phyloP scores from a whole-genome alignment of 2,888 invertebrate species.

The Leptinotarsa rubiginosa region DNA sequence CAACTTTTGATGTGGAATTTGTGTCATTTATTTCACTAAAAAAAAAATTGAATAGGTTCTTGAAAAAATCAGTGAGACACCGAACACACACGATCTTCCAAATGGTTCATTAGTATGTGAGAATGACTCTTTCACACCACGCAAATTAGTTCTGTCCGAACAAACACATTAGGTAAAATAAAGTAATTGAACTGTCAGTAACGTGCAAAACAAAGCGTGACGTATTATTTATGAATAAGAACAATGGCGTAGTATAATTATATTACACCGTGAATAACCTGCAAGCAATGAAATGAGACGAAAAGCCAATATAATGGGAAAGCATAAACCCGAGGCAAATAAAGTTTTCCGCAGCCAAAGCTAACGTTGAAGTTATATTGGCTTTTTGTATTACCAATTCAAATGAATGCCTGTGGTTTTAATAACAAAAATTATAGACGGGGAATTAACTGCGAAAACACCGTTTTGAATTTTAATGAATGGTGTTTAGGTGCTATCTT shows the following conservation, averaged over 20 bases:
- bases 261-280: slow-evolving; percentile 6
- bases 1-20: too few species aligned
- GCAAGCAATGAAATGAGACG: slow-evolving; percentile 8
- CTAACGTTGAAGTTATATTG: slow-evolving; percentile 20
- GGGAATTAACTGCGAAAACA: slow-evolving; percentile 15
- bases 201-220: slow-evolving; percentile 6
- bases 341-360: slow-evolving; percentile 9
- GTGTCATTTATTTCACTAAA: too few species aligned
- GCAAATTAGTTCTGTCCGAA: not conserved
- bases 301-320: not conserved
- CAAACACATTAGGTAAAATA: not conserved
- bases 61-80: not conserved
- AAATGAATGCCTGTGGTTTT: slow-evolving; percentile 22
- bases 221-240: slow-evolving; percentile 16
- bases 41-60: not conserved
- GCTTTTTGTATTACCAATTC: slow-evolving; percentile 23
- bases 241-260: slow-evolving; percentile 13
- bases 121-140: slow-evolving; percentile 4
- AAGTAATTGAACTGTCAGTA: slow-evolving; percentile 10
- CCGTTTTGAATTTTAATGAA: not conserved
- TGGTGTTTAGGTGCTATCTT: not conserved
- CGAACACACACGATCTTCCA: not conserved
- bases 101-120: slow-evolving; percentile 10
- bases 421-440: slow-evolving; percentile 24
- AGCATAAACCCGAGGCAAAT: slow-evolving; percentile 12